Base-by-base conservation (phyloP, 2,888 invertebrate species). In the Acrobasis suavella region DNA sequence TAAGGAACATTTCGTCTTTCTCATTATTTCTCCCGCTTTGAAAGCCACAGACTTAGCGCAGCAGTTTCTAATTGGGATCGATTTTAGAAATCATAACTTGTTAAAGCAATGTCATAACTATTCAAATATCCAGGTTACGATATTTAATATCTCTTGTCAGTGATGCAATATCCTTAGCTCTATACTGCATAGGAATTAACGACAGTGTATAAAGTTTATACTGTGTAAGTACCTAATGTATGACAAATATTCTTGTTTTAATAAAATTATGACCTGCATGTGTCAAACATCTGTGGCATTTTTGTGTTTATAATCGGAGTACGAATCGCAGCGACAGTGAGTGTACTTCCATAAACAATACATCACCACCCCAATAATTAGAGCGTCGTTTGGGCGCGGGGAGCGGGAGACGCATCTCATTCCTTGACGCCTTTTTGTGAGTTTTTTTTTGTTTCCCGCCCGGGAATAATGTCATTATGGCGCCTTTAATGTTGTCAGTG, bases 401-500 rank as follows among this genome's bases (percentile, higher is more conserved):
- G 74, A 72, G 72, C 65, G 71, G 75, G 71, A 71, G 72, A 70
- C 74, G 77, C 76, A 76, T 85, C 80, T 82, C 80, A 81, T 80
- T 86, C 82, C 83, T 84, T 88, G 88, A 83, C 87, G 86, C 83
- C 82, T 91, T 92, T 91, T 91, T 89, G 85, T 85, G 70, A 70
- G 68, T 75, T 82, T 87, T 89, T 22, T 83, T 90, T 90, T 89
- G 86, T 86, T 90, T 87, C 85, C 84, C 89, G 82, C 82, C 78
- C 89, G 87, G 85, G 89, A 89, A 91, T 91, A 91, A 92, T 91
- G 90, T 90, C 92, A 90, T 92, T 91, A 91, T 86, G 91, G 87
- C 89, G 89, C 90, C 91, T 91, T 91, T 91, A 92, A 92, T 91
- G 90, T 91, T 89, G 90, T 86, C 91, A 91, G 90, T 84, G 86